Conservation (phyloP, 1,140 invertebrate genomes). For the Bombus impatiens region DNA sequence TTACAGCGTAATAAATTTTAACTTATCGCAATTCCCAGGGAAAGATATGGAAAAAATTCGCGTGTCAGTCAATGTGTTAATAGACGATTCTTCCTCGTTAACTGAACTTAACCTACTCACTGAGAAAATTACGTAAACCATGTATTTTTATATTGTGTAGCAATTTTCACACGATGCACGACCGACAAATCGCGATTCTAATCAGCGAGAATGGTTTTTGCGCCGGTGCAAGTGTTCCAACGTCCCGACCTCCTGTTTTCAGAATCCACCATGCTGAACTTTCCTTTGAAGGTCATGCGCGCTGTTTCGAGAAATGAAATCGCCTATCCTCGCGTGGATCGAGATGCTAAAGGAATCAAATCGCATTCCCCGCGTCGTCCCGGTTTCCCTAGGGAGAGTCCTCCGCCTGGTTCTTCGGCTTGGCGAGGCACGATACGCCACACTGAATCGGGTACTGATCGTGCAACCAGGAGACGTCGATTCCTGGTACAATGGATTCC, state of each 20-base stretch:
- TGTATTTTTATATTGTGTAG: neutral
- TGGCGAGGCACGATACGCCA: constrained; percentile 41
- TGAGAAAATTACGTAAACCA: too few relatives aligned
- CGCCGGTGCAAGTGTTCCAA: constrained; percentile 15
- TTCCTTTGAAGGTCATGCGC: constrained; percentile 27
- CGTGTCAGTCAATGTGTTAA: neutral
- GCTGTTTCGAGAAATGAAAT: constrained; percentile 63
- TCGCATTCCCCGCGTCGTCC: constrained; percentile 73
- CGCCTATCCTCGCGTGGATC: neutral
- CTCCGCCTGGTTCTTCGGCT: constrained; percentile 53
- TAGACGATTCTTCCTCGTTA: too few relatives aligned
- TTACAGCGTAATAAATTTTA: too few relatives aligned
- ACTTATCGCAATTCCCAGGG: too few relatives aligned
- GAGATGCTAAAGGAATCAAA: constrained; percentile 76
- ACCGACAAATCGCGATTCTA: constrained; percentile 45
- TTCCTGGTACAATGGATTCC: constrained; percentile 67
- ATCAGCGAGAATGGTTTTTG: constrained; percentile 36
- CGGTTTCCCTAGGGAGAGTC: constrained; percentile 59
- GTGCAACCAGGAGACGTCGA: constrained; percentile 65
- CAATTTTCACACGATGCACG: constrained; percentile 35
- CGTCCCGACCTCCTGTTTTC: constrained; percentile 22
- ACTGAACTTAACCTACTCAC: neutral
- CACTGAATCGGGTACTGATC: constrained; percentile 49
- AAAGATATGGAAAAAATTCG: too few relatives aligned
- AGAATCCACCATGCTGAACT: constrained; percentile 37